phyloP scores from a whole-genome alignment of 1,140 invertebrate species.

The Anastatus disparis region DNA sequence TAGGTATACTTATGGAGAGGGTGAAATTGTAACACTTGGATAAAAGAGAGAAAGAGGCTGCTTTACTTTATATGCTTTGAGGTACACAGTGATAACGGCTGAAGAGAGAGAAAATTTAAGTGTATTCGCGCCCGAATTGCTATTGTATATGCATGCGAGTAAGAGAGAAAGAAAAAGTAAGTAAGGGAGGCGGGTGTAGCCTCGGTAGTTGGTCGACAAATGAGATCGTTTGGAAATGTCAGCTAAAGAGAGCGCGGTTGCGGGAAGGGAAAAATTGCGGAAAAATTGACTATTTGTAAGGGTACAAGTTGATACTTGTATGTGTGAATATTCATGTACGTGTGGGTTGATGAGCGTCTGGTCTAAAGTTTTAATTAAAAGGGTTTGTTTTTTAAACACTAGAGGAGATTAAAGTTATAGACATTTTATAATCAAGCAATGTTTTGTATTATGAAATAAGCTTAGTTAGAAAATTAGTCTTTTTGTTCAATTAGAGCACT shows the following conservation, averaged over 20 bases:
- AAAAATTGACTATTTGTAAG: constrained; percentile 31
- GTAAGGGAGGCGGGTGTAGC: not conserved
- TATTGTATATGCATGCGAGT: constrained; percentile 8
- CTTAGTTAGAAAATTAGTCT: too few relatives aligned
- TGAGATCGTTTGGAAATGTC: constrained; percentile 23
- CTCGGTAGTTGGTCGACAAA: not conserved
- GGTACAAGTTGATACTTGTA: not conserved
- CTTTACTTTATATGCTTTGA: constrained; percentile 50
- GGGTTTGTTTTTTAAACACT: not conserved
- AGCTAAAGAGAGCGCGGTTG: not conserved
- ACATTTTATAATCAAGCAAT: not conserved
- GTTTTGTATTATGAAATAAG: too few relatives aligned
- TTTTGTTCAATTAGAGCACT: too few relatives aligned
- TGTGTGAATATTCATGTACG: too few relatives aligned
- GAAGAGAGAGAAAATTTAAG: not conserved
- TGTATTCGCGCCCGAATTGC: constrained; percentile 21
- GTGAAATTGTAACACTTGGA: constrained; percentile 53
- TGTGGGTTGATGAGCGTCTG: too few relatives aligned
- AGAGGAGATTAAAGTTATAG: not conserved
- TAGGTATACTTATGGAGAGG: constrained; percentile 20
- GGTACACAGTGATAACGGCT: not conserved
- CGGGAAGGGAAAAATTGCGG: constrained; percentile 22
- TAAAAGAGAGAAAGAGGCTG: constrained; percentile 34
- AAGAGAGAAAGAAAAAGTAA: not conserved
- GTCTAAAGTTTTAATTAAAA: constrained; percentile 7